Evolutionary conservation across 1,140 invertebrate species (phyloP), one percentile per base, ranked within the genome.

Genomic region (Brachionus asplanchnoidis): DNA sequence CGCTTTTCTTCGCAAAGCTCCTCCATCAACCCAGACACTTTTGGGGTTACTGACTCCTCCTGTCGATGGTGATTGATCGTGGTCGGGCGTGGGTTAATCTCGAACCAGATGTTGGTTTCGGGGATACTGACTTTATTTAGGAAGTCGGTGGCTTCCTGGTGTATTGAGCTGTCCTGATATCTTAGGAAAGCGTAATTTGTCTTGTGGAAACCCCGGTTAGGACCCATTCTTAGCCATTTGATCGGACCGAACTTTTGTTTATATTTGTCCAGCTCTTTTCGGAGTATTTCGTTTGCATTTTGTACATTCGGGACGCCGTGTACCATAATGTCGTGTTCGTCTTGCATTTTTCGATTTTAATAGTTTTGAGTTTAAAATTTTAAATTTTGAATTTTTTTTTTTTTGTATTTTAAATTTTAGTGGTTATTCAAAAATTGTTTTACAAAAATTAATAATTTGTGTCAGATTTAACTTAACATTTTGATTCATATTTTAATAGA

Each of bases 221-320:
- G n/a, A 11, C 36, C 68, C 28, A 73, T 40, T 40, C 68, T 17
- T 9, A 73, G 3, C 68, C 40, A 44, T 42, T 42, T 73, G 12
- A 73, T 73, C 28, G 12, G n/a, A 11, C 68, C 68, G 40, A 73
- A 73, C 9, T 20, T 36, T 3, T 73, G 17, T 40, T 73, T 20
- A 11, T 40, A 73, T 73, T 9, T n/a, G 40, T 73, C 68, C 28
- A 73, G 28, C 36, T 40, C 36, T 11, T 73, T 17, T 42, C 68
- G 28, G 17, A 73, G 68, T 73, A 42, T 73, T 20, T 2, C 14
- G 7, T 40, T 42, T 40, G 68, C 36, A 23, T 73, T 40, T 17
- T n/a, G 28, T 36, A 73, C 68, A 40, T 73, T 73, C 40, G 68
- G 68, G 11, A 73, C 36, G 5, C 68, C 68, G 68, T 73, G 68